These are phyloP conservation scores for Icerya purchasi DNA, from an alignment of 2,888 invertebrate genomes.

Conservation along the genomic window DNA sequence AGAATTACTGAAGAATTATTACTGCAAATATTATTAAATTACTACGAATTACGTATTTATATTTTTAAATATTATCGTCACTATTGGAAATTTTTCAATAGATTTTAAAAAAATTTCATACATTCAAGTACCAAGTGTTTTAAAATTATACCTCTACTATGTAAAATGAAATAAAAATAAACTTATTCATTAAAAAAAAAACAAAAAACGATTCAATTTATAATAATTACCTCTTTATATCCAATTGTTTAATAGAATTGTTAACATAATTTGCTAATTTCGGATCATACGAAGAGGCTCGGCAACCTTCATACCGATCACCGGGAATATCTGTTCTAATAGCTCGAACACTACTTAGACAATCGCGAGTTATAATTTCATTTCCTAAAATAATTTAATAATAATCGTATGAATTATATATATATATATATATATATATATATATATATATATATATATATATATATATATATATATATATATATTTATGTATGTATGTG, in stretches of 20 bases:
- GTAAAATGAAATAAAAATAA: neutral
- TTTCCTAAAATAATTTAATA: constrained; percentile 47
- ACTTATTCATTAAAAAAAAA: neutral
- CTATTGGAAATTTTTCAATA: too few relatives aligned
- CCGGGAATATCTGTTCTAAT: constrained; percentile 72
- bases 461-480: too few relatives aligned
- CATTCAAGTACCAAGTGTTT: too few relatives aligned
- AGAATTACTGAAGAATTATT: too few relatives aligned
- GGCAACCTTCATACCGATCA: constrained; percentile 76
- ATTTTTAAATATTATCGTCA: too few relatives aligned
- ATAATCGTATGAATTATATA: too few relatives aligned
- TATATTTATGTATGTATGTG: too few relatives aligned
- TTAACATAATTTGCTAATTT: constrained; percentile 69
- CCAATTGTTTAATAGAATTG: constrained; percentile 62
- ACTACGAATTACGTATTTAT: too few relatives aligned
- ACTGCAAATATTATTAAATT: too few relatives aligned
- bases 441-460: too few relatives aligned
- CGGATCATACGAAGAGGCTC: constrained; percentile 54
- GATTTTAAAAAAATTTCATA: too few relatives aligned
- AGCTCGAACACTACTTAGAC: constrained; percentile 53
- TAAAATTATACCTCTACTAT: constrained; percentile 6
- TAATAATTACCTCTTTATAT: constrained; percentile 43
- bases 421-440: too few relatives aligned
- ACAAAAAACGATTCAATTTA: neutral
- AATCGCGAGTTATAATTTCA: constrained; percentile 60